Percentiles rank a stretch among this genome's conserved stretches.
phyloP scores from a whole-genome alignment of 1,140 invertebrate species.

The Trachymyrmex septentrionalis region DNA sequence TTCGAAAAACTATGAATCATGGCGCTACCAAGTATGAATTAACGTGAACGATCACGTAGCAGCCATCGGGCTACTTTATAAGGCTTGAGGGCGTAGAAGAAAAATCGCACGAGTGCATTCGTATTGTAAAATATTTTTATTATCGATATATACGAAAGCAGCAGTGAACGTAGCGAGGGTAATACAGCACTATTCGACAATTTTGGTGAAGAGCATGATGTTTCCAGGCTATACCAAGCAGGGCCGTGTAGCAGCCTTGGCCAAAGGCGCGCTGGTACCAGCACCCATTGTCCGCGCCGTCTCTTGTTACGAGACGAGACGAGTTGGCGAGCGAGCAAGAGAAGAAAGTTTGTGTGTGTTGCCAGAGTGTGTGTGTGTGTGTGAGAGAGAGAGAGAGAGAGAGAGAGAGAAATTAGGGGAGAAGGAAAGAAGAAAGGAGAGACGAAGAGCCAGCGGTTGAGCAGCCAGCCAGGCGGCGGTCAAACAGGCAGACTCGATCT shows the following conservation, averaged over 20 bases:
- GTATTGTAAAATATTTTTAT: constrained; percentile 17
- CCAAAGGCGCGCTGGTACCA: constrained; percentile 81
- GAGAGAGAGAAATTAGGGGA: constrained; percentile 19
- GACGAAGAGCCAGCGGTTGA: constrained; percentile 54
- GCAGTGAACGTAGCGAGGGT: background rate
- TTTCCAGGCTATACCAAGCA: constrained; percentile 75
- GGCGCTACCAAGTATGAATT: background rate
- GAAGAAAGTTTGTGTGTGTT: constrained; percentile 35
- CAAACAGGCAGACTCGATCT: constrained; percentile 75
- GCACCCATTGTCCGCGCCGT: constrained; percentile 85
- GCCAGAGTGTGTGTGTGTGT: background rate
- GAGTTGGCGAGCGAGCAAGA: constrained; percentile 71
- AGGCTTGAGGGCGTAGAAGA: background rate
- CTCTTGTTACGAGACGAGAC: constrained; percentile 85
- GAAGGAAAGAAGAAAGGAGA: constrained; percentile 42
- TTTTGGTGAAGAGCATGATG: constrained; percentile 65
- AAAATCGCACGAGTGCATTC: background rate
- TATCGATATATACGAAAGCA: background rate
- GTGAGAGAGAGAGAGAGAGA: constrained; percentile 55
- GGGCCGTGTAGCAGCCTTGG: constrained; percentile 82
- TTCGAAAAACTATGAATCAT: background rate
- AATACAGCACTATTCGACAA: constrained; percentile 49
- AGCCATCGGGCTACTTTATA: background rate
- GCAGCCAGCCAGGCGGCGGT: constrained; percentile 72
- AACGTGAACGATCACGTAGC: constrained; percentile 8